A percentile compares a stretch with the other conserved stretches of the same genome.
phyloP scores from a whole-genome alignment of 2,888 invertebrate genomes.

The Drosophila borborema region DNA sequence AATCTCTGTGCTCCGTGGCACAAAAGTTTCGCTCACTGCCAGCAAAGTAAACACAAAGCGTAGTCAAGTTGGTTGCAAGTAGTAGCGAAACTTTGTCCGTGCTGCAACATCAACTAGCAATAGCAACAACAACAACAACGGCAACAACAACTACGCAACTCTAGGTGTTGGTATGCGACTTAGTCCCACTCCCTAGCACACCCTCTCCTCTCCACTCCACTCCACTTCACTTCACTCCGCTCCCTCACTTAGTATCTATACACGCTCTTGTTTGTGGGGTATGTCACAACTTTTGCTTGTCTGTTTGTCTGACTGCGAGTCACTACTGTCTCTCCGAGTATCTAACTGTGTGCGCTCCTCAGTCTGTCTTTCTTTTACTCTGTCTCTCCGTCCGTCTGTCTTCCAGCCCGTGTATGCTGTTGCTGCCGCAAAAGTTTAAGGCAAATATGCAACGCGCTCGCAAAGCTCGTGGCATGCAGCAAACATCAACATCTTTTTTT shows the following conservation, averaged over 20 bases:
- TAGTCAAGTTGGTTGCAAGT: constrained; percentile 53
- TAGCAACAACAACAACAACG: constrained; percentile 31
- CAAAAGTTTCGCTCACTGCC: constrained; percentile 58
- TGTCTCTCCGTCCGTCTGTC: not conserved
- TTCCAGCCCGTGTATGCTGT: constrained; percentile 19
- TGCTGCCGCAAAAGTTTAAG: constrained; percentile 73
- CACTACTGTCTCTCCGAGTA: constrained; percentile 34
- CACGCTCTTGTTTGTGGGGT: constrained; percentile 41
- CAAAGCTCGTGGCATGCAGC: constrained; percentile 76
- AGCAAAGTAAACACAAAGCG: constrained; percentile 65
- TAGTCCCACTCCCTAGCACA: not conserved
- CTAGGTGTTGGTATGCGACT: constrained; percentile 47
- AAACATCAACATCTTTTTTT: constrained; percentile 68
- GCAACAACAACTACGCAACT: constrained; percentile 35
- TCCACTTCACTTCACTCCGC: not conserved
- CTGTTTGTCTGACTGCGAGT: constrained; percentile 55
- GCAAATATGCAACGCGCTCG: constrained; percentile 73
- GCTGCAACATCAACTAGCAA: constrained; percentile 43
- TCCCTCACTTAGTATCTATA: not conserved
- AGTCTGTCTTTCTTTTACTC: not conserved
- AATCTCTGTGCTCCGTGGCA: constrained; percentile 53
- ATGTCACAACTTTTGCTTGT: constrained; percentile 72
- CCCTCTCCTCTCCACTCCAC: not conserved
- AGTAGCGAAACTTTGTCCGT: constrained; percentile 64
- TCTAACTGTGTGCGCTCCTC: constrained; percentile 25